These are phyloP conservation scores for Mormyrops attenuatus DNA, from an alignment of 2,797 vertebrate species.

Conservation along the genomic window DNA sequence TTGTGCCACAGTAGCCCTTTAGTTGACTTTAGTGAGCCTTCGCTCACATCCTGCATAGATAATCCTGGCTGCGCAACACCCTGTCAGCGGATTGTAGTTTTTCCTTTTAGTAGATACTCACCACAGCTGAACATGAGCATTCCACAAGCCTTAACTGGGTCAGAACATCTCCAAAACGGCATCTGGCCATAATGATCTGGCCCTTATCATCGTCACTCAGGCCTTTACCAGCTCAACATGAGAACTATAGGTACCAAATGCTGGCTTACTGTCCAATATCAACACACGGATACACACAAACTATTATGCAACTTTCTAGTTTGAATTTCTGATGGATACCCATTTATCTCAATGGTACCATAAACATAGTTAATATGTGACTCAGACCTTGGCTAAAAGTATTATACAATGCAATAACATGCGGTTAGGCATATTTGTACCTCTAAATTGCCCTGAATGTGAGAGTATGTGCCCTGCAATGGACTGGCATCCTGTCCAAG, in stretches of 20 bases:
- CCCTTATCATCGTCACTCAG: not conserved
- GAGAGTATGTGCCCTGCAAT: not conserved
- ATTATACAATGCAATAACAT: not conserved
- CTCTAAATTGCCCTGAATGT: not conserved
- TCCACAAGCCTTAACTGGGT: not conserved
- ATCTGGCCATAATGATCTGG: not conserved
- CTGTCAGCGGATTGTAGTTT: not conserved
- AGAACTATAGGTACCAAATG: not conserved
- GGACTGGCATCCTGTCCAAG: not conserved
- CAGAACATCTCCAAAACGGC: too few relatives aligned
- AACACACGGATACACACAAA: not conserved
- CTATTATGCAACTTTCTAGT: not conserved
- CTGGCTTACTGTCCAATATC: not conserved
- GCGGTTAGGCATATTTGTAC: not conserved
- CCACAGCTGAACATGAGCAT: not conserved
- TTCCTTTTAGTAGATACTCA: not conserved
- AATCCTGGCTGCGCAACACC: not conserved
- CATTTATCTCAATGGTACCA: not conserved
- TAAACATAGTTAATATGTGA: not conserved
- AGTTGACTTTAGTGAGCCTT: not conserved
- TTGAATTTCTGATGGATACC: not conserved
- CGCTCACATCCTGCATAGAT: not conserved
- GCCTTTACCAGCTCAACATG: not conserved
- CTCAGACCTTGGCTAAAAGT: not conserved
- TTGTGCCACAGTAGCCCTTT: not conserved